Conservation (phyloP, 2,888 invertebrate genomes). For the Hydrotaea cyrtoneurina region DNA sequence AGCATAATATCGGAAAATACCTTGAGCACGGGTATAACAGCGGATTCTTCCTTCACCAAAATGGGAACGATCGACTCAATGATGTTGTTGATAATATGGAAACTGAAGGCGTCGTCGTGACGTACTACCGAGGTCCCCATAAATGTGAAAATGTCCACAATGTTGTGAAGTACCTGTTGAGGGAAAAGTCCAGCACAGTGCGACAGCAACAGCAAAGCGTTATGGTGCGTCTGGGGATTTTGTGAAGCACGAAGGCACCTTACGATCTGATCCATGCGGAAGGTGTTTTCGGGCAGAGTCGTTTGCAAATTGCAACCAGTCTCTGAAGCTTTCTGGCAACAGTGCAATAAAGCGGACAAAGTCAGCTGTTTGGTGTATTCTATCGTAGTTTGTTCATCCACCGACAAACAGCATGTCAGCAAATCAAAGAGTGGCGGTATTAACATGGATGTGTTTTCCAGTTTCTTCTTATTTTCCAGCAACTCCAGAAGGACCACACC, state of each 20-base stretch:
- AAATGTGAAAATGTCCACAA: constrained; percentile 98
- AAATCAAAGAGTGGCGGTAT: constrained; percentile 90
- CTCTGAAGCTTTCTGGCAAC: constrained; percentile 83
- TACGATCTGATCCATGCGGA: constrained; percentile 82
- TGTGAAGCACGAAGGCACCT: constrained; percentile 94
- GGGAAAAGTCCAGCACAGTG: constrained; percentile 90
- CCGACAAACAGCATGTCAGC: constrained; percentile 88
- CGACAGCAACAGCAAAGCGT: constrained; percentile 91
- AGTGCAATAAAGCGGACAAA: constrained; percentile 88
- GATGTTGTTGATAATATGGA: constrained; percentile 94
- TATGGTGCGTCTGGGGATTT: constrained; percentile 97
- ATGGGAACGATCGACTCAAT: constrained; percentile 95
- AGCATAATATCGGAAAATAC: constrained; percentile 95
- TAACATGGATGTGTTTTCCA: constrained; percentile 85
- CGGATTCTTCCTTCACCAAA: constrained; percentile 83
- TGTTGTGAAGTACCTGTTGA: constrained; percentile 92
- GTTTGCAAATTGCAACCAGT: constrained; percentile 80
- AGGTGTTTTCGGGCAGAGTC: constrained; percentile 81
- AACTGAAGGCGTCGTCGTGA: constrained; percentile 97
- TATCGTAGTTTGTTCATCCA: constrained; percentile 90
- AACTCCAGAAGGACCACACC: constrained; percentile 91
- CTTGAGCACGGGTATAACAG: constrained; percentile 86
- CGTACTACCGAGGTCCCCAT: constrained; percentile 96
- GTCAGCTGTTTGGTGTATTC: constrained; percentile 95
- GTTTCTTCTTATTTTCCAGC: constrained; percentile 91